Evolutionary conservation across 2,797 vertebrate genomes (phyloP).

Genomic region (Enoplosus armatus): DNA sequence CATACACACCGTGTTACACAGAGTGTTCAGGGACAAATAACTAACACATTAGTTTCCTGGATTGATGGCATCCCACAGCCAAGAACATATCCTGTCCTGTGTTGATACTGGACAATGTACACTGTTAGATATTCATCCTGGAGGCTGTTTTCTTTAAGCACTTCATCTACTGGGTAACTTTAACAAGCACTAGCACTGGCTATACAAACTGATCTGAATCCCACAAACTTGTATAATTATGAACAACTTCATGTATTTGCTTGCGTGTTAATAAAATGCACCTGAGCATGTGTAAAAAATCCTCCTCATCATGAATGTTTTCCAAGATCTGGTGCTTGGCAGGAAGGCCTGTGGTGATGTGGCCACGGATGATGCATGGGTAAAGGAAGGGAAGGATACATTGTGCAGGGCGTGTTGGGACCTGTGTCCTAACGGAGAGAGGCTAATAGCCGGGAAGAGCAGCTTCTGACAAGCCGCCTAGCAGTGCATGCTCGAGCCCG

Average conservation of each 20-base stretch:
- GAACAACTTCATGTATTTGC: slow-evolving; percentile 7
- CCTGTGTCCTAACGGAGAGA: slow-evolving; percentile 79
- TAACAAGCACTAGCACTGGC: neutral
- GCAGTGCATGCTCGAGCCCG: slow-evolving; percentile 74
- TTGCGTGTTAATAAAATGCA: slow-evolving; percentile 8
- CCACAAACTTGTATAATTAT: neutral
- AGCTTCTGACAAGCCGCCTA: slow-evolving; percentile 79
- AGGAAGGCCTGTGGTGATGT: slow-evolving; percentile 59
- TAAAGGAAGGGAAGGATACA: slow-evolving; percentile 69
- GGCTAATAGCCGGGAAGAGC: slow-evolving; percentile 84
- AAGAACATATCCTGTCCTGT: slow-evolving; percentile 7
- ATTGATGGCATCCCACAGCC: neutral
- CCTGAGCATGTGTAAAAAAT: slow-evolving; percentile 19
- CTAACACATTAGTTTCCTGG: neutral
- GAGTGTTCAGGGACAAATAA: slow-evolving; percentile 12
- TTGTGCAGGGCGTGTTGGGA: slow-evolving; percentile 83
- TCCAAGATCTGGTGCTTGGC: slow-evolving; percentile 28
- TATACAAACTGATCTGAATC: neutral
- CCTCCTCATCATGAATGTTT: slow-evolving; percentile 34
- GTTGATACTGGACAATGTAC: neutral
- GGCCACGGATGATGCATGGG: slow-evolving; percentile 77
- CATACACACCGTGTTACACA: slow-evolving; percentile 8
- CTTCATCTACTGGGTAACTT: neutral
- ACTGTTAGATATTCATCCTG: neutral
- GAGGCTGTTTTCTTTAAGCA: neutral